Evolutionary conservation across 2,797 vertebrate genomes (phyloP).

Genomic region (Scyliorhinus canicula): DNA sequence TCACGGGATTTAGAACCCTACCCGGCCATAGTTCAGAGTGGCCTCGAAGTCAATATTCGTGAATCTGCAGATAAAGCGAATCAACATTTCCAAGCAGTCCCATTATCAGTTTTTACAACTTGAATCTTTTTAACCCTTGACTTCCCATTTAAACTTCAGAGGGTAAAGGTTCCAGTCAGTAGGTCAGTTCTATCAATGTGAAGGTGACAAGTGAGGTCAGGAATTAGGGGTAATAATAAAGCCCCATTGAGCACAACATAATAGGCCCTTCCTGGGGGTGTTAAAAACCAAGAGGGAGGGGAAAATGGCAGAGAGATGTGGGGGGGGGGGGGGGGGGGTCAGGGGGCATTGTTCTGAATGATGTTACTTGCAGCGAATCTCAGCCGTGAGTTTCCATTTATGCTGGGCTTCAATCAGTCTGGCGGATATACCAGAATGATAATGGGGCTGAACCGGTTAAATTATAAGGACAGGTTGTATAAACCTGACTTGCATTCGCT

Average conservation of each 20-base stretch:
- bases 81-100: neutral
- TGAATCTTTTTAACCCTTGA: neutral
- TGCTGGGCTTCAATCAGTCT: neutral
- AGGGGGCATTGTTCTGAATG: neutral
- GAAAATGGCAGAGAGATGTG: neutral
- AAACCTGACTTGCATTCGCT: neutral
- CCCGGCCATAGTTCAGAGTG: neutral
- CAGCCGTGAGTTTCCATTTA: no score
- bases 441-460: neutral
- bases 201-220: neutral
- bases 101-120: neutral
- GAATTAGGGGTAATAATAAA: neutral
- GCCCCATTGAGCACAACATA: neutral
- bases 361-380: neutral
- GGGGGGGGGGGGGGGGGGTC: neutral
- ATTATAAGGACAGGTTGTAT: neutral
- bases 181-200: neutral
- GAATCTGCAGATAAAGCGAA: neutral
- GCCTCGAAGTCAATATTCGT: neutral
- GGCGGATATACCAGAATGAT: neutral
- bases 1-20: no score
- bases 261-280: neutral
- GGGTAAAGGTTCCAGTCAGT: neutral
- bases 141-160: neutral
- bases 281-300: neutral